phyloP scores from a whole-genome alignment of 2,888 invertebrate genomes.

The Sycophila texana region DNA sequence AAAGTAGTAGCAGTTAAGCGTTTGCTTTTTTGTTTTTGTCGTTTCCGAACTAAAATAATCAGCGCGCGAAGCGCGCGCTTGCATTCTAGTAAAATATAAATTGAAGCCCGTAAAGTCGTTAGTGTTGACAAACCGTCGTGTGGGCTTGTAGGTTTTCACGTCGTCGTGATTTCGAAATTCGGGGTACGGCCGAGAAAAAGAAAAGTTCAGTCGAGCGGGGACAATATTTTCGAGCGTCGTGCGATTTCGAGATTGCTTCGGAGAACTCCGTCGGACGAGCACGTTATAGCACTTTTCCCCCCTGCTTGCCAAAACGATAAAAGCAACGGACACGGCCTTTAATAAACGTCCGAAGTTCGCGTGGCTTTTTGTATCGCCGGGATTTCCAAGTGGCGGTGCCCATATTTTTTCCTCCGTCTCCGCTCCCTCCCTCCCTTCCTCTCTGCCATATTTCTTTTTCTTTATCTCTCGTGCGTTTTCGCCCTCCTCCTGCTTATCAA shows the following conservation, averaged over 20 bases:
- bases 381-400: slow-evolving; percentile 25
- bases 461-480: neutral
- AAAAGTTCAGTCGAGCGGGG: slow-evolving; percentile 8
- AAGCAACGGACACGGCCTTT: slow-evolving; percentile 39
- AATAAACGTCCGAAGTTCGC: slow-evolving; percentile 44
- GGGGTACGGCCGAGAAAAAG: neutral
- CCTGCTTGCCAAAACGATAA: slow-evolving; percentile 47
- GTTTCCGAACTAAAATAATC: no score
- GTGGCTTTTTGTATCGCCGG: slow-evolving; percentile 18
- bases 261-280: slow-evolving; percentile 18
- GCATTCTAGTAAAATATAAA: no score
- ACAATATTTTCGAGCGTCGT: slow-evolving; percentile 23
- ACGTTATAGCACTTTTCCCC: slow-evolving; percentile 4
- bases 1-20: no score
- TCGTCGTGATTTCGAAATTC: slow-evolving; percentile 3
- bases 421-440: neutral
- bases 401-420: slow-evolving; percentile 3
- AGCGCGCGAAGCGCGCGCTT: no score
- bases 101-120: no score
- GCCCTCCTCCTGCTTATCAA: neutral
- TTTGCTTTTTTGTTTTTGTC: no score
- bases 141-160: no score
- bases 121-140: no score
- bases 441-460: neutral
- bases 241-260: slow-evolving; percentile 40